Percentiles rank a stretch among this genome's conserved stretches.
These are phyloP conservation scores for Cheiracanthium punctorium DNA, from an alignment of 2,888 invertebrate species.

Conservation along the genomic window DNA sequence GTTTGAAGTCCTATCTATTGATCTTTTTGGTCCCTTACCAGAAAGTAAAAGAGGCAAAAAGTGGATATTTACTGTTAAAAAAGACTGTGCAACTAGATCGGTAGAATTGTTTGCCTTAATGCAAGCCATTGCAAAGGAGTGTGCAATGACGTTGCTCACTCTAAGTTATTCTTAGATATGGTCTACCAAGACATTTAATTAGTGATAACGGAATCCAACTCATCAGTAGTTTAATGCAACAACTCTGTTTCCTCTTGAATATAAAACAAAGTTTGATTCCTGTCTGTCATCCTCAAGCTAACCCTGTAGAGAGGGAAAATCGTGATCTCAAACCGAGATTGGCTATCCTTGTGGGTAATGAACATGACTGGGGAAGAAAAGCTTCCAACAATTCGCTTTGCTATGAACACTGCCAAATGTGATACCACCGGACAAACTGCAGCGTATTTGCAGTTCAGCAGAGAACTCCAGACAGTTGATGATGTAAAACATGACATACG, in stretches of 20 bases:
- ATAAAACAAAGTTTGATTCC: not conserved
- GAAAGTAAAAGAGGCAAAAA: not conserved
- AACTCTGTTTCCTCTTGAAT: not conserved
- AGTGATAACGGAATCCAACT: not conserved
- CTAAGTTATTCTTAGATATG: not conserved
- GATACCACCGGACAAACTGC: not conserved
- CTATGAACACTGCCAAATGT: conserved; percentile 15
- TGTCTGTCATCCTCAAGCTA: not conserved
- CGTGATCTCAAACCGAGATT: not conserved
- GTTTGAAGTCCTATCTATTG: too few species aligned
- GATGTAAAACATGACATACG: conserved; percentile 5
- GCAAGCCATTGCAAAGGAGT: not conserved
- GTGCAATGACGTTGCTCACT: not conserved
- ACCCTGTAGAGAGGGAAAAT: conserved; percentile 4
- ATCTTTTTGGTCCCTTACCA: too few species aligned
- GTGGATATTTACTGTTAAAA: conserved; percentile 10
- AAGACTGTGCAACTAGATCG: not conserved
- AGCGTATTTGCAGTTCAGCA: conserved; percentile 1
- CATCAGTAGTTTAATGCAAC: not conserved
- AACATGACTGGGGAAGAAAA: not conserved
- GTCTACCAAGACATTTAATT: not conserved
- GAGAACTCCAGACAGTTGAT: not conserved
- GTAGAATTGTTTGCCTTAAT: not conserved
- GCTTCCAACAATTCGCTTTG: not conserved
- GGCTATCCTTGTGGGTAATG: conserved; percentile 5